Evolutionary conservation across 92 coral and sea anemone species (phyloP).

Genomic region (Parazoanthus atlanticus): DNA sequence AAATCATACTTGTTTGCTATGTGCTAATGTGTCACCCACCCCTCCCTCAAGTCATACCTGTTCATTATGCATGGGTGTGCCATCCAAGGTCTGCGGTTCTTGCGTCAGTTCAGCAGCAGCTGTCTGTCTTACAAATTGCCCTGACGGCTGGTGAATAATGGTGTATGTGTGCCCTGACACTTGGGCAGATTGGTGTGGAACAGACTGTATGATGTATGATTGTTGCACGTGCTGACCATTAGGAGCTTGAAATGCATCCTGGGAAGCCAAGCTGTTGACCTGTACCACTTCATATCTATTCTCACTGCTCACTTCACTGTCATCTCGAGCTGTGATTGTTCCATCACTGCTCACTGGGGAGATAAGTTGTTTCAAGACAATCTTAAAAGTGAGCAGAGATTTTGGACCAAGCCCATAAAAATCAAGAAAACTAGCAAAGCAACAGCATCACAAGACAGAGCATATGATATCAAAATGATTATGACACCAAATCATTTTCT

Average conservation of each 20-base stretch:
- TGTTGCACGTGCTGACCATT: constrained; percentile 67
- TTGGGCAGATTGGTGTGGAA: constrained; percentile 56
- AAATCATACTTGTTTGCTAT: not conserved
- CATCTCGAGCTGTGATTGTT: constrained; percentile 72
- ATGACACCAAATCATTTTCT: too few species aligned
- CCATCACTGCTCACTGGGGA: constrained; percentile 81
- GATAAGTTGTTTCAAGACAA: not conserved
- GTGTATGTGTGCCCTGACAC: constrained; percentile 82
- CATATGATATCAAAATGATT: too few species aligned
- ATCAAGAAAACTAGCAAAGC: not conserved
- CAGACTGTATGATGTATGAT: constrained; percentile 82
- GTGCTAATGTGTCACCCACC: not conserved
- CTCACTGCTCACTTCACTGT: constrained; percentile 51
- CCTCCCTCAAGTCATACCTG: constrained; percentile 42
- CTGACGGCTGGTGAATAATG: constrained; percentile 81
- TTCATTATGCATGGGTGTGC: constrained; percentile 43
- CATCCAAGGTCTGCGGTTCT: constrained; percentile 52
- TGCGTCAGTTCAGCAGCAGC: constrained; percentile 59
- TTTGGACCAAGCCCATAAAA: not conserved
- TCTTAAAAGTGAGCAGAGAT: too few species aligned
- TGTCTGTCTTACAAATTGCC: constrained; percentile 64
- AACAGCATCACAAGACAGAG: too few species aligned
- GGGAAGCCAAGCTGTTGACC: constrained; percentile 69
- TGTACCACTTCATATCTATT: constrained; percentile 77
- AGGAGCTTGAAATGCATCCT: constrained; percentile 52